These are phyloP conservation scores for Anoura caudifer DNA, from an alignment of 2,113 vertebrate species.

Conservation along the genomic window DNA sequence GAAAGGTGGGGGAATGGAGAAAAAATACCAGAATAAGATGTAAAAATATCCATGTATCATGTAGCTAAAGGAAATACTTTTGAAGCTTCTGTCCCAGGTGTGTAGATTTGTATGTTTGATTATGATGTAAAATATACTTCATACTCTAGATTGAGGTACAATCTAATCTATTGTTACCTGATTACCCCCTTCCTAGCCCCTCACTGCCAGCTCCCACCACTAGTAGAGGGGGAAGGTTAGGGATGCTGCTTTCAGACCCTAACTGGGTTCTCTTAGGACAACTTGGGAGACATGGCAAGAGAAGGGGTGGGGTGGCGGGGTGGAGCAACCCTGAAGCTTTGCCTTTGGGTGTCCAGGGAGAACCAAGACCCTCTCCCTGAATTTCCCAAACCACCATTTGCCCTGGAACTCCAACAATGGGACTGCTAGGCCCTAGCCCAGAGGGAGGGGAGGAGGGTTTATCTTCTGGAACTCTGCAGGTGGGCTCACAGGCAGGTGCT, in stretches of 20 bases:
- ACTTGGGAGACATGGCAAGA: neutral
- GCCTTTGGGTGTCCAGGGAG: neutral
- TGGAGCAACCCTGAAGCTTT: neutral
- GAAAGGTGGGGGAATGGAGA: neutral
- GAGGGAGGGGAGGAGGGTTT: neutral
- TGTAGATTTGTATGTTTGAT: neutral
- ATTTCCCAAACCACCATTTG: neutral
- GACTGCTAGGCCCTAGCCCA: too few species aligned
- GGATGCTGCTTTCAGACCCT: neutral
- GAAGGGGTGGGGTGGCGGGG: neutral
- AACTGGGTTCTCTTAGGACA: neutral
- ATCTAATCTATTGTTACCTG: neutral
- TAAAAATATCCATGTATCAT: neutral
- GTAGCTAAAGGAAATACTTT: neutral
- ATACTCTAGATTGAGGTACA: neutral
- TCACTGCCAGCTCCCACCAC: neutral
- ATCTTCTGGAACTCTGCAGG: neutral
- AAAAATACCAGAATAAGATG: neutral
- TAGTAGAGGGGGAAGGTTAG: neutral
- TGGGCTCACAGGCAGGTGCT: constrained; percentile 41
- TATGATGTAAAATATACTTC: neutral
- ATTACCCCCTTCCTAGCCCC: neutral
- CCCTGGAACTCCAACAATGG: neutral
- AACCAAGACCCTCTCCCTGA: neutral
- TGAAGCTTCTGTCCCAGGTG: neutral